Evolutionary conservation across 2,888 invertebrate species (phyloP), one percentile per base, ranked within the genome.

Genomic region (Ceriagrion tenellum): DNA sequence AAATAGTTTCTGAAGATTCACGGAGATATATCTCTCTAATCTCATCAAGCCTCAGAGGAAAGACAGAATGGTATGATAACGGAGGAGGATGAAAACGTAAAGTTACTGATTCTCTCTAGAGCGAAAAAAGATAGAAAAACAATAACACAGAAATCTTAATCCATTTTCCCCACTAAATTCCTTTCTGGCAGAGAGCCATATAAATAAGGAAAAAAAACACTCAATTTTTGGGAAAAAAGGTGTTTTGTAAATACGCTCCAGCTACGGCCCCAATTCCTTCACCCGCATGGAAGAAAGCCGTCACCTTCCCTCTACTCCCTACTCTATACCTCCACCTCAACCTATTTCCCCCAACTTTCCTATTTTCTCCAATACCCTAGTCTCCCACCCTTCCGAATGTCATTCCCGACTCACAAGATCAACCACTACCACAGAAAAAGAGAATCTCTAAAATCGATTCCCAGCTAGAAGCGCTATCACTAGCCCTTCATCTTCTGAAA

Each of bases 141-240:
- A 26, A 69, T 69, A 69, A 26, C 12, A 47, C 26, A n/a, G 26
- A 91, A 63, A 91, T 59, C 91, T 91, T 40, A 63, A 91, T 91
- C 91, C 91, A 20, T 30, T 56, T 91, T 63, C 91, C 8, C 59
- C 16, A 59, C 12, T 59, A 35, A 35, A 91, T 91, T 63, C 91
- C 40, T 35, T 26, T 63, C 40, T 90, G 63, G 63, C 40, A 40
- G 59, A 8, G 16, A 35, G n/a, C 90, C 90, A 90, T 56, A 26
- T 69, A 69, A 69, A 69, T n/a, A n/a, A 47, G 8, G 47, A 47
- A 47, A 47, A 26, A 69, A 35, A 91, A 35, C 91, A 40, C 91
- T 69, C 69, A 69, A 26, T 47, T 56, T 26, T 6, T 35, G 35
- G 35, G 59, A 91, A n/a, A 55, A 35, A 59, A 59, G 40, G 40